Evolutionary conservation across 2,797 vertebrate species (phyloP).

Genomic region (Eospalax fontanierii): DNA sequence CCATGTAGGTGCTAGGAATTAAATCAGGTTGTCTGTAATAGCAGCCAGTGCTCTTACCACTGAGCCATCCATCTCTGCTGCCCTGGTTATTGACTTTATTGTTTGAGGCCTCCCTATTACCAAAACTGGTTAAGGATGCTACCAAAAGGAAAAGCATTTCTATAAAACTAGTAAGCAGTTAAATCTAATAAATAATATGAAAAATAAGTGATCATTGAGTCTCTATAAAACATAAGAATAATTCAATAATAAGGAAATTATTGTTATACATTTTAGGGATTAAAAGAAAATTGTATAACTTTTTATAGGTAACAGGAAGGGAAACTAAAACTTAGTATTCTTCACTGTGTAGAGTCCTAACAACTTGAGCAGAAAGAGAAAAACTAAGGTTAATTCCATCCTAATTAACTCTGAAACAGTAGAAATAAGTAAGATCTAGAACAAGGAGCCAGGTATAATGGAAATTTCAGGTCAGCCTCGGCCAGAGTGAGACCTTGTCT

Average conservation of each 20-base stretch:
- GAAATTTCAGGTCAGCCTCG: background rate
- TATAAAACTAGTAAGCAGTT: background rate
- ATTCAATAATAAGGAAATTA: constrained; percentile 34
- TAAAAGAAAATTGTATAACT: background rate
- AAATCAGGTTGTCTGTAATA: too few species aligned
- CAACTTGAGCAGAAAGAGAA: constrained; percentile 47
- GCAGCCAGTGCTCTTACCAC: too few species aligned
- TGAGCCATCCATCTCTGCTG: too few species aligned
- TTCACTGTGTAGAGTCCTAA: constrained; percentile 24
- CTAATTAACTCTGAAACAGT: constrained; percentile 30
- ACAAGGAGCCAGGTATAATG: background rate
- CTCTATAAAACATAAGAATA: constrained; percentile 28
- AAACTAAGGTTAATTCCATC: background rate
- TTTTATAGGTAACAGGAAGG: background rate
- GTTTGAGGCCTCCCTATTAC: constrained; percentile 32
- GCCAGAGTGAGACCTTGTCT: background rate
- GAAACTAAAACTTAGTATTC: background rate
- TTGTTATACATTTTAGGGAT: too few species aligned
- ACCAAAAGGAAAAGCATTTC: background rate
- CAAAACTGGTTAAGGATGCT: constrained; percentile 49
- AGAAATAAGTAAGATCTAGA: constrained; percentile 29
- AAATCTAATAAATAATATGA: constrained; percentile 23
- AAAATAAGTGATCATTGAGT: constrained; percentile 25
- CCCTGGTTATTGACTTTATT: constrained; percentile 20
- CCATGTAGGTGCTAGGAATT: too few species aligned